Base-by-base conservation (phyloP, 1,140 invertebrate species). In the Lucilia cuprina region DNA sequence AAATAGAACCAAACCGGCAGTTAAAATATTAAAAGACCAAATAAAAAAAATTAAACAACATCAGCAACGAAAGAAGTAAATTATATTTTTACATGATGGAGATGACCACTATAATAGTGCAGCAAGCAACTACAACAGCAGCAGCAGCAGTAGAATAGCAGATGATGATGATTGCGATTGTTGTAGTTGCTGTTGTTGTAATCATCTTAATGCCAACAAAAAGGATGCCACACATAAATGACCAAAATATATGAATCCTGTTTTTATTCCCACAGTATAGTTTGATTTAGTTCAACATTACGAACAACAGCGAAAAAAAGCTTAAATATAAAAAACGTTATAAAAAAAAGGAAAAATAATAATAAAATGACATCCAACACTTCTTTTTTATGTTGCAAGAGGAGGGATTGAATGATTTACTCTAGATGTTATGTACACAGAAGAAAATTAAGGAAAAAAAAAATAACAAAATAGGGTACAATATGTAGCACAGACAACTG, bases 301-400 rank as follows among this genome's bases (percentile, higher is more conserved):
- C 34, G 34, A 41, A 60, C 55, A 41, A 17, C 34, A 47, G 5
- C 75, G n/a, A 41, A 41, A 78, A 78, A 78, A 41, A 47, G 9
- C 8, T 17, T 19, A 30, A 5, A n/a, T 41, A 77, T 77, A 77
- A 77, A 74, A 80, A 80, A 80, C 41, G 35, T 25, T 70, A 70
- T 70, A 70, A 70, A 70, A 21, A n/a, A 21, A 70, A 19, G 41
- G 41, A 80, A 80, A 80, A 80, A 80, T 80, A 25, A 80, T 80
- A 80, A 80, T 80, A 80, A 80, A 80, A 80, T 80, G 77, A 80
- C 77, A 80, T 80, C 77, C 77, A 80, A 80, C 77, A 80, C 77
- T 80, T 80, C 77, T 49, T 80, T 19, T 75, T 14, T 35, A 35
- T 17, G 14, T 75, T 35, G 34, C n/a, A 34, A 49, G 47, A 21